Conservation (phyloP, 2,888 invertebrate genomes). For the Cephus runcator region DNA sequence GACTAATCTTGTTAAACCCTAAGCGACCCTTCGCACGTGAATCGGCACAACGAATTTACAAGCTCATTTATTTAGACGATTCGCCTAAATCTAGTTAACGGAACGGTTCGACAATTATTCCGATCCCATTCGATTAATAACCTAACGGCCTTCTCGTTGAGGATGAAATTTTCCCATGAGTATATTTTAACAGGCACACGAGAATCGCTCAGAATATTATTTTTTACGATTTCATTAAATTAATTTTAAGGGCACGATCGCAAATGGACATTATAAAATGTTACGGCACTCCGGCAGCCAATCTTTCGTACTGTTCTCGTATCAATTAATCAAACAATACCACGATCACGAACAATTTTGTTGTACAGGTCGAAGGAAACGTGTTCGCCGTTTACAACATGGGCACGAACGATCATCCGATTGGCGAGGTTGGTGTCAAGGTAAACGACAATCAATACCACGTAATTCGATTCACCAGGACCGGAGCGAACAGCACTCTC, state of each 20-base stretch:
- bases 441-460: constrained; percentile 96
- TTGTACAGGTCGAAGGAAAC: constrained; percentile 85
- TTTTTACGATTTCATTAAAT: neutral
- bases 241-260: neutral
- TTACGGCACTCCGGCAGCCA: neutral
- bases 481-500: constrained; percentile 89
- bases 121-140: neutral
- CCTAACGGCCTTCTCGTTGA: neutral
- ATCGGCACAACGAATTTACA: neutral
- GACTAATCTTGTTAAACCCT: neutral
- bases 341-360: neutral
- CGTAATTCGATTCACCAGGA: constrained; percentile 88
- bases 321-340: neutral
- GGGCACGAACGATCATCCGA: constrained; percentile 89
- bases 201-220: neutral
- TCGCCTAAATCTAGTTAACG: neutral
- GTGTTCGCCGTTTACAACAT: constrained; percentile 95
- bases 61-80: neutral
- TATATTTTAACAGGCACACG: neutral
- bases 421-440: constrained; percentile 89
- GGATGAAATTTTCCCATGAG: neutral
- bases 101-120: neutral
- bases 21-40: neutral
- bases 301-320: neutral
- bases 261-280: neutral